Evolutionary conservation across 2,888 invertebrate species (phyloP).

Genomic region (Lycophotia porphyrea): DNA sequence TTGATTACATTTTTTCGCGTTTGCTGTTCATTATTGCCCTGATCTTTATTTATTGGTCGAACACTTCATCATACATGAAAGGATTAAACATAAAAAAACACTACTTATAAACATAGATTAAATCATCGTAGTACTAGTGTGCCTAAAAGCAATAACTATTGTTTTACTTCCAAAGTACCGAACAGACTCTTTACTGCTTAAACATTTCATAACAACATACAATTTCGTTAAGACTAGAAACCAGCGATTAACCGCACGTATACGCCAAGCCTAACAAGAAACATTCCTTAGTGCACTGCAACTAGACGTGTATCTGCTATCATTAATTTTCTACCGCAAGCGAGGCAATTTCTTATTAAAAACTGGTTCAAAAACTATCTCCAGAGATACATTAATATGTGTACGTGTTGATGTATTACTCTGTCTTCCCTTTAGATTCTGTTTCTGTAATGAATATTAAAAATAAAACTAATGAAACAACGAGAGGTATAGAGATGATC

Average conservation of each 20-base stretch:
- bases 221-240: constrained; percentile 39
- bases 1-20: neutral
- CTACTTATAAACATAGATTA: neutral
- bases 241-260: constrained; percentile 48
- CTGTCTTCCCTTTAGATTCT: constrained; percentile 60
- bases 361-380: constrained; percentile 77
- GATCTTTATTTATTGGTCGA: neutral
- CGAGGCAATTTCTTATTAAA: constrained; percentile 79
- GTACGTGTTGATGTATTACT: constrained; percentile 65
- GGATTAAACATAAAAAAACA: constrained; percentile 2
- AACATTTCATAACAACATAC: constrained; percentile 42
- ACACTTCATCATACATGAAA: neutral
- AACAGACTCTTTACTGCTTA: constrained; percentile 12
- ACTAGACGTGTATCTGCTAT: constrained; percentile 71
- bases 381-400: constrained; percentile 71
- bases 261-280: constrained; percentile 57
- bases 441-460: constrained; percentile 35
- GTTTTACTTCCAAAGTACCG: constrained; percentile 11
- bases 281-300: constrained; percentile 63
- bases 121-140: neutral
- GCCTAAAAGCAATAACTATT: constrained; percentile 11
- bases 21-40: constrained; percentile 9
- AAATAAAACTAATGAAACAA: constrained; percentile 34
- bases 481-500: neutral
- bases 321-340: constrained; percentile 78